phyloP scores from a whole-genome alignment of 2,113 vertebrate species.

The Cephalopholis sonnerati region DNA sequence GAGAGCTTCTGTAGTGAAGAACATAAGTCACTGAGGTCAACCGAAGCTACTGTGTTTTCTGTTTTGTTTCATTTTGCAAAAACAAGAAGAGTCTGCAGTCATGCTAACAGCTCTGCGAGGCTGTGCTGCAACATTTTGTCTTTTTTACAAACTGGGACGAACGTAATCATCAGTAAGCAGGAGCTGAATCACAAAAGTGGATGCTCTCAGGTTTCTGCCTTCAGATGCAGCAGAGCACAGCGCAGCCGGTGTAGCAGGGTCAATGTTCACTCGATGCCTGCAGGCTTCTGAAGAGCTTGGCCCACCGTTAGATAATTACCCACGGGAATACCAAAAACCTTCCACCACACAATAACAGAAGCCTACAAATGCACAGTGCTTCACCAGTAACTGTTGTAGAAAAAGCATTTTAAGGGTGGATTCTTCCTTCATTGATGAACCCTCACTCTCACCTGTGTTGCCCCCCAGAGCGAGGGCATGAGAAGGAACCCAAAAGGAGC shows the following conservation, averaged over 20 bases:
- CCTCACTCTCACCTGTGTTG: conserved; percentile 88
- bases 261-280: conserved; percentile 38
- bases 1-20: neutral
- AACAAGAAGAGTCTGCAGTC: neutral
- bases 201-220: conserved; percentile 38
- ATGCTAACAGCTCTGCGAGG: neutral
- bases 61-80: neutral
- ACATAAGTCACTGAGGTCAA: neutral
- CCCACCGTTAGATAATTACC: conserved; percentile 49
- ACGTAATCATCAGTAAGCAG: neutral
- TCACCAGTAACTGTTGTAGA: neutral
- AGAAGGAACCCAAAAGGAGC: conserved; percentile 84
- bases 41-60: neutral
- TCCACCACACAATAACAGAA: conserved; percentile 15
- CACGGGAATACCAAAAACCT: conserved; percentile 51
- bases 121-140: neutral
- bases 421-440: conserved; percentile 26
- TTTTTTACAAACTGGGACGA: neutral
- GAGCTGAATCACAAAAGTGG: conserved; percentile 4
- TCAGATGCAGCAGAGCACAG: conserved; percentile 33
- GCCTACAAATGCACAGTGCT: neutral
- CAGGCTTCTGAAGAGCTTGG: conserved; percentile 45
- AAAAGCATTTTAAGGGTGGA: conserved; percentile 4
- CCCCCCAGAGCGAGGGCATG: conserved; percentile 88
- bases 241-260: conserved; percentile 11